Percentiles rank a stretch among this genome's conserved stretches.
Conservation (phyloP, 2,888 invertebrate genomes). For the Pyrgus malvae region DNA sequence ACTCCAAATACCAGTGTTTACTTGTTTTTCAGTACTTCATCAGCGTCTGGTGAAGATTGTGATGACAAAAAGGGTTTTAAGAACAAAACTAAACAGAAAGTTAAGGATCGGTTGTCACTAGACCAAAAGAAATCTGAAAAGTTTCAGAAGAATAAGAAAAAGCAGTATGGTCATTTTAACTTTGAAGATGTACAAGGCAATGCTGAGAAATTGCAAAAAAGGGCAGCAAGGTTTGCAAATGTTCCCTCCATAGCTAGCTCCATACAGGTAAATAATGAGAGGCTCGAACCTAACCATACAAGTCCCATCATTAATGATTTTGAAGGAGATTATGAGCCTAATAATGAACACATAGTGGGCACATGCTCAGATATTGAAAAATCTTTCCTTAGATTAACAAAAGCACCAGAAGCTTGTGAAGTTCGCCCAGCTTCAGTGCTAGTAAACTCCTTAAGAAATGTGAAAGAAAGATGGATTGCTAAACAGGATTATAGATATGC, state of each 20-base stretch:
- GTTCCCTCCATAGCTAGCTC: conserved; percentile 77
- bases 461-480: conserved; percentile 94
- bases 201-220: conserved; percentile 90
- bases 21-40: conserved; percentile 68
- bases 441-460: conserved; percentile 91
- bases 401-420: conserved; percentile 95
- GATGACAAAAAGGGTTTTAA: conserved; percentile 72
- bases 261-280: conserved; percentile 56
- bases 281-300: conserved; percentile 53
- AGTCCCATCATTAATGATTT: conserved; percentile 80
- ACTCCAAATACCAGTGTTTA: background rate
- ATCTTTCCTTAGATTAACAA: conserved; percentile 96
- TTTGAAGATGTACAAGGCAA: conserved; percentile 87
- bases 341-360: conserved; percentile 95
- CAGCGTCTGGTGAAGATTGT: conserved; percentile 78
- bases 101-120: conserved; percentile 81
- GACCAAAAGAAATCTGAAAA: conserved; percentile 69
- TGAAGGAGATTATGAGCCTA: conserved; percentile 90
- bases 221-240: conserved; percentile 91
- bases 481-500: conserved; percentile 97
- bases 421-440: conserved; percentile 95
- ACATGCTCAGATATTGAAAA: conserved; percentile 97
- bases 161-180: conserved; percentile 85
- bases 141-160: conserved; percentile 79
- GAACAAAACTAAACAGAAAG: conserved; percentile 72